Conservation (phyloP, 2,113 vertebrate genomes). For the Vireo altiloquus region DNA sequence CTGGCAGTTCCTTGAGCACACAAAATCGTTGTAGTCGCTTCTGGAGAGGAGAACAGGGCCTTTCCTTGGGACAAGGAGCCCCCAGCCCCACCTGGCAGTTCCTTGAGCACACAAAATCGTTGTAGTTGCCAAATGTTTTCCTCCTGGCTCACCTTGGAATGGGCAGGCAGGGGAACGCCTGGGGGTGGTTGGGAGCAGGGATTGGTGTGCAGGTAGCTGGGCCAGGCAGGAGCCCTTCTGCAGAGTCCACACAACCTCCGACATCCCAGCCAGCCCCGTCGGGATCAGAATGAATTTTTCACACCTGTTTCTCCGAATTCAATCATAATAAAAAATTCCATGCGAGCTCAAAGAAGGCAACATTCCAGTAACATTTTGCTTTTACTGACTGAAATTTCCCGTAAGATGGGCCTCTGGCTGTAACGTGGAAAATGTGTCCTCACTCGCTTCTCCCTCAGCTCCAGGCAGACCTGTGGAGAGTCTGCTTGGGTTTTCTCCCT, state of each 20-base stretch:
- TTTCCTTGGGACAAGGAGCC: background rate
- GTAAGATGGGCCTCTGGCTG: conserved; percentile 27
- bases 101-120: background rate
- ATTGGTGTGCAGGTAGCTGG: background rate
- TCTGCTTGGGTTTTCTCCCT: background rate
- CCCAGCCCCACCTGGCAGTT: background rate
- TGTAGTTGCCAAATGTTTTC: background rate
- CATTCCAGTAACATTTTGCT: conserved; percentile 44
- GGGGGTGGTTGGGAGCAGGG: background rate
- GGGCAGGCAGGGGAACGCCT: background rate
- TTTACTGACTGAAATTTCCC: conserved; percentile 22
- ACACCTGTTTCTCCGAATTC: conserved; percentile 44
- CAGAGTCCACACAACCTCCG: background rate
- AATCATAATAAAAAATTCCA: conserved; percentile 34
- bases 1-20: background rate
- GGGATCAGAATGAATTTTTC: conserved; percentile 55
- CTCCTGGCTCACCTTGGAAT: background rate
- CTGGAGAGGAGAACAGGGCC: too few relatives aligned
- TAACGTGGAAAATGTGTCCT: conserved; percentile 55
- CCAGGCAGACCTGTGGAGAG: background rate
- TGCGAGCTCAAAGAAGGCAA: background rate
- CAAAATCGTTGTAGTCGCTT: background rate
- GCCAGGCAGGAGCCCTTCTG: conserved; percentile 41
- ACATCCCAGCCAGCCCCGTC: background rate
- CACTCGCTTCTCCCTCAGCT: background rate